Evolutionary conservation across 92 coral and sea anemone genomes (phyloP).

Genomic region (Zoanthus sociatus): DNA sequence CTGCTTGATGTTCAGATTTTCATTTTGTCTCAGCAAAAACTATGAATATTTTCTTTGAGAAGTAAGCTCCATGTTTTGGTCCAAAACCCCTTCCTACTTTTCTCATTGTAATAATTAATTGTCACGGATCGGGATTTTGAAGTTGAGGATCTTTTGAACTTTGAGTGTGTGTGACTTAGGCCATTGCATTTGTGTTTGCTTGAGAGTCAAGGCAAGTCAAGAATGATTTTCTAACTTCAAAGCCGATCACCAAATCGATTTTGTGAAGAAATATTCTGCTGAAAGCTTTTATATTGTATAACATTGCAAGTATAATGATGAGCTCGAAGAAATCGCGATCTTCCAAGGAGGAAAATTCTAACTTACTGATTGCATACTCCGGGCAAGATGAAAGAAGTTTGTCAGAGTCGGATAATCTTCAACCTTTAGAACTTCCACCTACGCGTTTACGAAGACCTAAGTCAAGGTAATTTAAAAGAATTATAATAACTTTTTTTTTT

Average conservation of each 20-base stretch:
- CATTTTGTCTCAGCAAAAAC: not conserved
- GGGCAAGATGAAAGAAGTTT: conserved; percentile 70
- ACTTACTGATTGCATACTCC: conserved; percentile 77
- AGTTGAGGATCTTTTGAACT: not conserved
- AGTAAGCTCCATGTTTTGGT: not conserved
- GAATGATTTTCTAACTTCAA: not conserved
- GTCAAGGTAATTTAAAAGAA: conserved; percentile 63
- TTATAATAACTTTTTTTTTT: not conserved
- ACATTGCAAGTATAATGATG: conserved; percentile 37
- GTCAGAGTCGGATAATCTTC: conserved; percentile 75
- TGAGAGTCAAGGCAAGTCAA: too few relatives aligned
- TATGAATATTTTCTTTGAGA: not conserved
- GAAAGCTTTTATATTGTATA: not conserved
- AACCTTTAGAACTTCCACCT: conserved; percentile 87
- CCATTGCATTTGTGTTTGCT: too few relatives aligned
- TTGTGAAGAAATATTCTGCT: conserved; percentile 4
- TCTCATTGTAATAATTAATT: not conserved
- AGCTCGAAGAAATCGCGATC: conserved; percentile 59
- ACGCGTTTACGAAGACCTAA: conserved; percentile 87
- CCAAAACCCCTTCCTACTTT: not conserved
- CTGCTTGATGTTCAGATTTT: not conserved
- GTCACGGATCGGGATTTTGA: not conserved
- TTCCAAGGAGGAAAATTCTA: conserved; percentile 65
- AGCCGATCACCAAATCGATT: conserved; percentile 2
- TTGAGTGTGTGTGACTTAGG: not conserved